These are phyloP conservation scores for Epirrhoe alternata DNA, from an alignment of 2,888 invertebrate genomes.

Conservation along the genomic window DNA sequence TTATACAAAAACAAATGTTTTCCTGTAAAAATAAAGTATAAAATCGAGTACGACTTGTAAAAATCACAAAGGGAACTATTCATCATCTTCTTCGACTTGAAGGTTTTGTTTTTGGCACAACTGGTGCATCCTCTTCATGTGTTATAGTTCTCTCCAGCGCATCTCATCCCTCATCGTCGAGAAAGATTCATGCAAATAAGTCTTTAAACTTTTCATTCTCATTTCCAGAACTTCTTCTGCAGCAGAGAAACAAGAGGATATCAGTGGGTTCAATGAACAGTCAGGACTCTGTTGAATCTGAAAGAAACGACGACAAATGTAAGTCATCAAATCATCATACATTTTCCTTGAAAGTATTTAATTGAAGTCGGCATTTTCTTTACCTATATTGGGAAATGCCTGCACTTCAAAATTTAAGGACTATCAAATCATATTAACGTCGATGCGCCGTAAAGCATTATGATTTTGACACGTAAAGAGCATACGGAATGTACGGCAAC, in stretches of 20 bases:
- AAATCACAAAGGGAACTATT: too few species aligned
- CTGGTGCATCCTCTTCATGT: too few species aligned
- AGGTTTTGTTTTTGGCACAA: too few species aligned
- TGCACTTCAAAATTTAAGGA: not conserved
- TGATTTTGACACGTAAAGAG: not conserved
- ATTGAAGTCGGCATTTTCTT: not conserved
- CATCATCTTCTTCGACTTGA: too few species aligned
- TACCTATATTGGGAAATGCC: not conserved
- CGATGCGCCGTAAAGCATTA: not conserved
- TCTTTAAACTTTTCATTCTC: not conserved
- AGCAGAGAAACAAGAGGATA: constrained; percentile 76
- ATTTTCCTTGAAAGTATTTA: not conserved
- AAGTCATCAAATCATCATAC: constrained; percentile 47
- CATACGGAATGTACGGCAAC: not conserved
- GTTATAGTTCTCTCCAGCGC: too few species aligned
- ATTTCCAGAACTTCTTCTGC: constrained; percentile 73
- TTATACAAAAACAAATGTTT: too few species aligned
- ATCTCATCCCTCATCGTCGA: too few species aligned
- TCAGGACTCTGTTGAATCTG: constrained; percentile 69
- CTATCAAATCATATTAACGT: not conserved
- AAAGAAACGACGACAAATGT: constrained; percentile 79
- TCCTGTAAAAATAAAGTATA: too few species aligned
- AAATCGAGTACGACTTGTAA: too few species aligned
- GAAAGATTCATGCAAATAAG: not conserved
- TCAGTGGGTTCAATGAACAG: constrained; percentile 78